Conservation (phyloP, 1,140 invertebrate genomes). For the Caerostris extrusa region DNA sequence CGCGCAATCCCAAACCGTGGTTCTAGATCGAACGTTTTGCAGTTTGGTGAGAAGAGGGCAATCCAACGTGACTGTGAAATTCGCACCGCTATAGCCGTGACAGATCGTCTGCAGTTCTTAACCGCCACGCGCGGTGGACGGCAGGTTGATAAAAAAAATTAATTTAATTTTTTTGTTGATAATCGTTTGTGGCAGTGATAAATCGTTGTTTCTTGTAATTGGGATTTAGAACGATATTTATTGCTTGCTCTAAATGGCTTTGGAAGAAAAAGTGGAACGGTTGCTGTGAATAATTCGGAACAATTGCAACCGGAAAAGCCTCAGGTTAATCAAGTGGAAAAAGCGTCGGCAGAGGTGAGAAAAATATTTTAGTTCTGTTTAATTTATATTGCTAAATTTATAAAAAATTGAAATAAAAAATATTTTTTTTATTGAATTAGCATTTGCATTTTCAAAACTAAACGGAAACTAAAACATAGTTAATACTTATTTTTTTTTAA, state of each 20-base stretch:
- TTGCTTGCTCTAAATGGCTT: constrained; percentile 3
- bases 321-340: background rate
- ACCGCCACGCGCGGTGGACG: background rate
- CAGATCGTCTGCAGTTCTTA: constrained; percentile 3
- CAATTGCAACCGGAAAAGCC: background rate
- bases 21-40: constrained; percentile 31
- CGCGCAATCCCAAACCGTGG: constrained; percentile 14
- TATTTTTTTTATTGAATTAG: too few species aligned
- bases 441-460: too few species aligned
- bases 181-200: background rate
- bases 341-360: background rate
- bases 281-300: constrained; percentile 8
- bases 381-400: background rate
- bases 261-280: constrained; percentile 33
- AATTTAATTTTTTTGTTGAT: background rate
- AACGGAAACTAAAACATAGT: too few species aligned
- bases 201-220: background rate
- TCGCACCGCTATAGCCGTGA: background rate
- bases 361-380: background rate
- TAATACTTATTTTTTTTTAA: too few species aligned
- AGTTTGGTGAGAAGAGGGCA: constrained; percentile 7
- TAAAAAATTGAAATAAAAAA: background rate
- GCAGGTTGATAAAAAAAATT: background rate
- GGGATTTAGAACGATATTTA: background rate
- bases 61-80: background rate